Base-by-base conservation (phyloP, 2,797 vertebrate species). In the Gastrophryne carolinensis region DNA sequence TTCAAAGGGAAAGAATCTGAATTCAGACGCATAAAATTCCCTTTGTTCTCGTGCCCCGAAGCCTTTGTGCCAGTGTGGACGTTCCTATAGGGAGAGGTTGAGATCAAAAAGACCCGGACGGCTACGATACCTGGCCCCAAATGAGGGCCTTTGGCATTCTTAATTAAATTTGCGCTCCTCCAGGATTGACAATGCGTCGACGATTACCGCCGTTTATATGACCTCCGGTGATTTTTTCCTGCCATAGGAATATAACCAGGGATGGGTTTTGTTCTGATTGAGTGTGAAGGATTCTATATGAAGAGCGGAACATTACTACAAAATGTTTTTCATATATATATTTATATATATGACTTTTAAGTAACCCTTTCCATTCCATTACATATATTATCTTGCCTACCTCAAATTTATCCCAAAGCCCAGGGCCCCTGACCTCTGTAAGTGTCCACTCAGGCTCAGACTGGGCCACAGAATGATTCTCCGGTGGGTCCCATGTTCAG, bases 31-130 rank as follows among this genome's bases (percentile, higher is more conserved):
- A 86, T 81, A 85, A 84, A 87, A 87, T 89, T 92, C 85, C 86
- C 95, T 97, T 98, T 97, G 94, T 97, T 97, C 94, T 85, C 87
- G 85, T 93, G 94, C 94, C 95, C 94, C 94, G 92, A 95, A 94
- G 95, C 94, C 94, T 92, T 92, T 84, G 92, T 93, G 91, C 92
- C 93, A 90, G 86, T 90, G 91, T 88, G 91, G 93, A 92, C 82
- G 58, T 87, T 90, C 89, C 94, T 92, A 88, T 72, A 79, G 93
- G 93, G 93, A 93, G 85, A 88, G 88, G 85, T 86, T 87, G 88
- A 93, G 94, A 97, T 96, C 90, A 96, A 96, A 96, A 88, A 84
- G 81, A n/a, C n/a, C n/a, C 81, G 76, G 87, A 87, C 88, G 80
- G 85, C 85, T 86, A 85, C 77, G 86, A 89, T 89, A 92, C 92